Base-by-base conservation (phyloP, 2,797 vertebrate species). In the Hephaestus fuliginosus region DNA sequence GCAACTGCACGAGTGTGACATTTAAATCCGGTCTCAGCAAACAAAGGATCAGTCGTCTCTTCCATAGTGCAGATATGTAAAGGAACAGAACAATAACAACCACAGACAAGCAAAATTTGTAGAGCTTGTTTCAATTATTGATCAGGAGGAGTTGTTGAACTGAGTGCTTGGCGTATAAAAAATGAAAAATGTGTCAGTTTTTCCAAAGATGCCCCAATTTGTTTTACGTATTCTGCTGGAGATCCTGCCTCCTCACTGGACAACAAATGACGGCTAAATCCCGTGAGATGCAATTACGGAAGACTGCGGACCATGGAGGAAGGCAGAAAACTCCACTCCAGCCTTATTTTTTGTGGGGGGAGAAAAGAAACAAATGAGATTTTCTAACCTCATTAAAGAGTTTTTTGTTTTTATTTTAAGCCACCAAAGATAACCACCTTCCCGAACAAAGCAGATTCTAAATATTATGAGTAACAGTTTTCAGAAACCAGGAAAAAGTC, bases 261-360 rank as follows among this genome's bases (percentile, higher is more conserved):
- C 89, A 91, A 90, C 81, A 89, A 90, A 90, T 89, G 79, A 82
- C 88, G 87, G 78, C 52, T 22, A 71, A 91, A 77, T 82, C 91
- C 86, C 90, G 60, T 30, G 89, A 91, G 92, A 87, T 68, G 85
- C 88, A 94, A 92, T 94, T 94, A 92, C 85, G 48, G 86, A 81
- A 76, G 67, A 69, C 68, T 52, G 70, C 5, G 57, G 76, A 80
- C 88, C 71, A 87, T 46, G 12, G 63, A 84, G 57, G 55, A 84
- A 81, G 84, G 79, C 64, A 70, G 75, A 89, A 67, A 76, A 69
- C 76, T 79, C 58, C 28, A 80, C 61, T 87, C 61, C 60, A 74
- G 33, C 75, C 65, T 71, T 77, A 64, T 25, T 83, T 88, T 80
- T 66, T 49, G 4, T 7, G 10, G 11, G 18, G 25, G 10, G 1